Percentiles rank a stretch among this genome's conserved stretches.
Evolutionary conservation across 2,888 invertebrate genomes (phyloP).

Genomic region (Zonitis immaculata): DNA sequence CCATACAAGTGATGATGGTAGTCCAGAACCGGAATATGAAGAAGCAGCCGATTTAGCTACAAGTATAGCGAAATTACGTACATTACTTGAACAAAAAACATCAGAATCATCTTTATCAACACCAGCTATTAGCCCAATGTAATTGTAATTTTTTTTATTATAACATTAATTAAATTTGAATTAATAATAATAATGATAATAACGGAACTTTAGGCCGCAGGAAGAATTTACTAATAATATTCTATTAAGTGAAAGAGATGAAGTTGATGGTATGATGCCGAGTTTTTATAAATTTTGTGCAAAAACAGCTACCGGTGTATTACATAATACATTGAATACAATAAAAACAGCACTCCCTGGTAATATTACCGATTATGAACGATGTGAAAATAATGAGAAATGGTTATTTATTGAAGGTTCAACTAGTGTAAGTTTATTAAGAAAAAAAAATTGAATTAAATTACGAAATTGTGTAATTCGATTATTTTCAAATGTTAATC

Average conservation of each 20-base stretch:
- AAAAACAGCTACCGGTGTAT: slow-evolving; percentile 73
- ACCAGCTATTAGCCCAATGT: slow-evolving; percentile 48
- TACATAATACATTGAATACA: slow-evolving; percentile 64
- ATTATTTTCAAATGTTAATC: too few species aligned
- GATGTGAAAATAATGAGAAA: slow-evolving; percentile 43
- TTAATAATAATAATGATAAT: too few species aligned
- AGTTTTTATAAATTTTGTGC: slow-evolving; percentile 61
- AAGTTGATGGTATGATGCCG: slow-evolving; percentile 45
- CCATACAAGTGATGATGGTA: slow-evolving; percentile 33
- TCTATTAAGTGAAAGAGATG: slow-evolving; percentile 34
- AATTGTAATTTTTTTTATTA: too few species aligned
- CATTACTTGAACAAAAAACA: slow-evolving; percentile 58
- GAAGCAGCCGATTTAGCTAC: slow-evolving; percentile 68
- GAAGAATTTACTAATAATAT: slow-evolving; percentile 32
- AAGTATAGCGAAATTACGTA: slow-evolving; percentile 65
- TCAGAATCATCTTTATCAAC: slow-evolving; percentile 45
- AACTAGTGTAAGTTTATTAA: slow-evolving; percentile 43
- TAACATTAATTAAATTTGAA: too few species aligned
- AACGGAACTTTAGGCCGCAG: slow-evolving; percentile 31
- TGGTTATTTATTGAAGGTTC: slow-evolving; percentile 50
- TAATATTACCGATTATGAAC: slow-evolving; percentile 48
- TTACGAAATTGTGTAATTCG: too few species aligned
- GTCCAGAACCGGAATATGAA: slow-evolving; percentile 62
- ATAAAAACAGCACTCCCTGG: slow-evolving; percentile 65
- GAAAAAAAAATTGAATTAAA: too few species aligned